Evolutionary conservation across 2,888 invertebrate species (phyloP).

Genomic region (Ypsolopha scabrella): DNA sequence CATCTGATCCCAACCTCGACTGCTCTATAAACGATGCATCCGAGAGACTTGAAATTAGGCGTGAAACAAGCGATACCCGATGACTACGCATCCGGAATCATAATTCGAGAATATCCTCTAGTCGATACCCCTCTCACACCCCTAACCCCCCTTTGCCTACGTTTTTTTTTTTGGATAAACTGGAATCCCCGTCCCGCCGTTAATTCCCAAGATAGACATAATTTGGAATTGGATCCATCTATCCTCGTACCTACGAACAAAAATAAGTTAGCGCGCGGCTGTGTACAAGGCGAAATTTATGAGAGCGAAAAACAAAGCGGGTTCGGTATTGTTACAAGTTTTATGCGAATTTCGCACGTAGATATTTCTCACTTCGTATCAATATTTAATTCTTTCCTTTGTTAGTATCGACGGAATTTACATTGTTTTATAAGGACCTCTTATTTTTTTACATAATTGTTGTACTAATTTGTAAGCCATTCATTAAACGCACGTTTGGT

Average conservation of each 20-base stretch:
- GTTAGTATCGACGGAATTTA: too few relatives aligned
- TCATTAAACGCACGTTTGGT: not conserved
- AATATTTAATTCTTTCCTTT: not conserved
- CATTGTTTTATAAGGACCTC: too few relatives aligned
- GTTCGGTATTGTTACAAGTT: slow-evolving; percentile 25
- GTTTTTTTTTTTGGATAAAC: slow-evolving; percentile 65
- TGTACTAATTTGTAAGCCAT: not conserved
- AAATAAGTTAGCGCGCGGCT: slow-evolving; percentile 53
- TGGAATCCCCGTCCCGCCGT: slow-evolving; percentile 64
- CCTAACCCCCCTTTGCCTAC: slow-evolving; percentile 26
- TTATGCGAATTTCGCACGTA: slow-evolving; percentile 19
- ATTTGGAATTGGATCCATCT: slow-evolving; percentile 73
- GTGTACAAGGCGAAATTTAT: slow-evolving; percentile 44
- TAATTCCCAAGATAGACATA: slow-evolving; percentile 72
- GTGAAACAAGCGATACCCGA: slow-evolving; percentile 59
- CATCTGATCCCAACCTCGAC: not conserved
- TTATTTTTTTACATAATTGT: not conserved
- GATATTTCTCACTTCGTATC: not conserved
- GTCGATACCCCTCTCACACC: slow-evolving; percentile 22
- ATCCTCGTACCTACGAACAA: slow-evolving; percentile 63
- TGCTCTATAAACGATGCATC: slow-evolving; percentile 2
- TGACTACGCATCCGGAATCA: slow-evolving; percentile 66
- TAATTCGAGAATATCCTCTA: slow-evolving; percentile 68
- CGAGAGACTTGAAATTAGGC: slow-evolving; percentile 38
- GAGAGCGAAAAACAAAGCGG: slow-evolving; percentile 50